phyloP scores from a whole-genome alignment of 2,797 vertebrate species.

The Propithecus deckenii region DNA sequence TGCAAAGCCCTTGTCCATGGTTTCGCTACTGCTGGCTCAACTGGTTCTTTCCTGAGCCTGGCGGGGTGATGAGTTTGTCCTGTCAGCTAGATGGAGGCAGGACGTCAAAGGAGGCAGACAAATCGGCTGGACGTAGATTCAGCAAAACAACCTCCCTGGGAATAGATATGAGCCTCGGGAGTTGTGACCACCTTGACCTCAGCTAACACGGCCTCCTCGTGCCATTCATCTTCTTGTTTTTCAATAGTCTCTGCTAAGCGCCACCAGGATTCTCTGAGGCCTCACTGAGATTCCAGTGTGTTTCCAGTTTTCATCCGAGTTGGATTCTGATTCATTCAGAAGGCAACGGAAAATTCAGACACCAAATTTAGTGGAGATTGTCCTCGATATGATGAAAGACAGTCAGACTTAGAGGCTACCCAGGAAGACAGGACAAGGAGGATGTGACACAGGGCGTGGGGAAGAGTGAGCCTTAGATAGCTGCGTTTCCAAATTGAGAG shows the following conservation, averaged over 20 bases:
- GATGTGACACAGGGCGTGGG: fast-evolving
- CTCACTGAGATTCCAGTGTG: not conserved
- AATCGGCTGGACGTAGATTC: not conserved
- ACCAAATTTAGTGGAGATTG: not conserved
- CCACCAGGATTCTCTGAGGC: not conserved
- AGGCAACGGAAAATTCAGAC: not conserved
- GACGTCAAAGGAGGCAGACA: not conserved
- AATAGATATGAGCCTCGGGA: fast-evolving
- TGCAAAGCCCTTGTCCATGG: not conserved
- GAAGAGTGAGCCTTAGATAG: not conserved
- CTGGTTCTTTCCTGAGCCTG: not conserved
- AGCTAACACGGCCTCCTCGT: not conserved
- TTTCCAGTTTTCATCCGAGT: not conserved
- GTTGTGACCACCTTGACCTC: fast-evolving
- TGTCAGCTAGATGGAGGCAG: not conserved
- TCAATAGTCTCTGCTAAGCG: constrained; percentile 30
- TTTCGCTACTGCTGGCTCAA: fast-evolving
- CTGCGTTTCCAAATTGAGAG: not conserved
- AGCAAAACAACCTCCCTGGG: not conserved
- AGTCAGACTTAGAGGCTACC: not conserved
- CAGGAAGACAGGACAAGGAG: not conserved
- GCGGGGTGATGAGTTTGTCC: fast-evolving
- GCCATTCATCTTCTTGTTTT: not conserved
- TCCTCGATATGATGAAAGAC: not conserved
- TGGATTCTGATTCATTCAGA: not conserved